phyloP scores from a whole-genome alignment of 2,113 vertebrate genomes.

The Lagopus muta region DNA sequence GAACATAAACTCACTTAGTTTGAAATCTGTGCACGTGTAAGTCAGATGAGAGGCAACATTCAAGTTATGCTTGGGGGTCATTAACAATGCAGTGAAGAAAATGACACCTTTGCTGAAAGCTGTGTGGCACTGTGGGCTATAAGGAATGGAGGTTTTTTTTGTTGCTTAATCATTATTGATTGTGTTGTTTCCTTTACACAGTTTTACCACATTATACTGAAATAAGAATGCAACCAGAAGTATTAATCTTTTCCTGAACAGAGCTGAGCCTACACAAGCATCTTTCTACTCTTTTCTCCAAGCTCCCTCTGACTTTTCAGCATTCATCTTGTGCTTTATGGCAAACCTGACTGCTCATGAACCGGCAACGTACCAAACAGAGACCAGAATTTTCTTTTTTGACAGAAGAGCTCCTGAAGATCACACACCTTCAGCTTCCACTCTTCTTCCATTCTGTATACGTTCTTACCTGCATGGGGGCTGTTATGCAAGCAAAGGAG shows the following conservation, averaged over 20 bases:
- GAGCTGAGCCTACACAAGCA: background rate
- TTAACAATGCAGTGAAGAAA: constrained; percentile 42
- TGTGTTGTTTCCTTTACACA: constrained; percentile 42
- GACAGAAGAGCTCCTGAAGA: background rate
- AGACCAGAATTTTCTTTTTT: background rate
- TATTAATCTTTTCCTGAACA: constrained; percentile 24
- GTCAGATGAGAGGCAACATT: background rate
- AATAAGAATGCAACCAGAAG: constrained; percentile 33
- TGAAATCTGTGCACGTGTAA: background rate
- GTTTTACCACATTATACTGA: background rate
- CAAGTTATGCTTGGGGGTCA: background rate
- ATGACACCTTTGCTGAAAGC: background rate
- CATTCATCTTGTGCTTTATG: background rate
- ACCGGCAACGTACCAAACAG: background rate
- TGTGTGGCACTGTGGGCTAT: background rate
- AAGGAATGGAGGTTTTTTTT: background rate
- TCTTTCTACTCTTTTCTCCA: background rate
- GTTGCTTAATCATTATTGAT: constrained; percentile 33
- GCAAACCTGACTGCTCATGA: background rate
- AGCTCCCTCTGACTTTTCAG: background rate
- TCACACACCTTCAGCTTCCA: background rate
- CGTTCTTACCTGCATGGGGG: rapidly evolving
- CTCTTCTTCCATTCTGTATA: background rate
- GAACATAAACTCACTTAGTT: background rate
- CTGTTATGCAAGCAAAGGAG: background rate